Base-by-base conservation (phyloP, 1,140 invertebrate genomes). In the Andrena cerasifolii region DNA sequence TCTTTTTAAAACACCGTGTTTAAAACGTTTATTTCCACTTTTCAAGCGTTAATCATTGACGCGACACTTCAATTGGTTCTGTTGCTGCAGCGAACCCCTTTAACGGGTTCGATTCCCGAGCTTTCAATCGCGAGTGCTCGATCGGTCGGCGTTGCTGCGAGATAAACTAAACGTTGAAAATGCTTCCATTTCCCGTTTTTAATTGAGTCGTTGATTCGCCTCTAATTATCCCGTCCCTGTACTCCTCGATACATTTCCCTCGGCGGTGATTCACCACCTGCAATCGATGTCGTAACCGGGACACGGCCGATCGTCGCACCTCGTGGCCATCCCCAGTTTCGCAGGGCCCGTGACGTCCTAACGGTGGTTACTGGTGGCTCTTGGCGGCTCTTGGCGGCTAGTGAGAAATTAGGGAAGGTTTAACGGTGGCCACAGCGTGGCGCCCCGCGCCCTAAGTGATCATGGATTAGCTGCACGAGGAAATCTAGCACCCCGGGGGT, bases 391-490 rank as follows among this genome's bases (percentile, higher is more conserved):
- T 36, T 65, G 62, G 33, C 62, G 53, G 74, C 63, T 59, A 74
- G 79, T 71, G 82, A 84, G 84, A 86, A 87, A 87, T 86, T 87
- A 84, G 82, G 65, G 76, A 53, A 76, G 84, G 79, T 82, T 86
- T 84, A 84, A 87, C 79, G 72, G 75, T 86, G 84, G 85, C 85
- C 85, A 86, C 82, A 87, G 51, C 74, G 84, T 36, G 85, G 85
- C 81, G 56, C 24, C 36, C 84, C 84, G 53, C 75, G 65, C 79
- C 82, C 56, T 85, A 80, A 85, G 79, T 66, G 84, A 86, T 86
- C 85, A 74, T 78, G 85, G 85, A 87, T 87, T 86, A 86, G 85
- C 82, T 78, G 67, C 31, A 82, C 66, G 61, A 72, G 66, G 67
- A 76, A 76, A 77, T 53, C 47, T 76, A 62, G 51, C 53, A 59